Base-by-base conservation (phyloP, 2,888 invertebrate genomes). In the Lydus trimaculatus region DNA sequence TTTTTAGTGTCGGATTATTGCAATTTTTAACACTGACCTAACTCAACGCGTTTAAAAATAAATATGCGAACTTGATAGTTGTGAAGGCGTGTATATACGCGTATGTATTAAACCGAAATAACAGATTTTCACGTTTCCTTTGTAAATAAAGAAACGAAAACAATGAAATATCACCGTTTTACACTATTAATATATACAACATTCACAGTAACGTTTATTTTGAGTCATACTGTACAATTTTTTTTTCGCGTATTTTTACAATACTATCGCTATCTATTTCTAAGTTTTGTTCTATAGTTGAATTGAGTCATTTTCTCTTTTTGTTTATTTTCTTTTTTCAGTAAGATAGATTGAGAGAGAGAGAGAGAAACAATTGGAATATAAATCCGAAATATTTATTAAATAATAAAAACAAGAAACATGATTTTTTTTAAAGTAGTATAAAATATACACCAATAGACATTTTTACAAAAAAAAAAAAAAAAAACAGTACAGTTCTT, bases 401-500 rank as follows among this genome's bases (percentile, higher is more conserved):
- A 84, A 84, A 84, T 80, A 80, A 80, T 82, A 83, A 83, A 82
- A 84, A 84, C 83, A 84, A 84, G 80, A 80, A 52, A 82, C 79
- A 81, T 56, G 20, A 5, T 39, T 39, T 20, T 78, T 76, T 75
- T 76, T 81, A 80, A 83, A 81, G 82, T 81, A 82, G 82, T 83
- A 84, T 81, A 84, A 83, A 84, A 84, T 84, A 80, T 84, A 84
- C 84, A 81, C 78, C 78, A 71, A 72, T 69, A 78, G 74, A 77
- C 76, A 80, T 78, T 76, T 82, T 78, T 81, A 81, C 80, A 81
- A 81, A 81, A 81, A 80, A 81, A 81, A 70, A 70, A 81, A 81
- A 81, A 81, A 80, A 81, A 81, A 70, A 70, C 28, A 78, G 79
- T 75, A 78, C 80, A 81, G 77, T 78, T 84, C 84, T 84, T 84